phyloP scores from a whole-genome alignment of 37 sponge, comb jelly and placozoan species.

The Crambe crambe region DNA sequence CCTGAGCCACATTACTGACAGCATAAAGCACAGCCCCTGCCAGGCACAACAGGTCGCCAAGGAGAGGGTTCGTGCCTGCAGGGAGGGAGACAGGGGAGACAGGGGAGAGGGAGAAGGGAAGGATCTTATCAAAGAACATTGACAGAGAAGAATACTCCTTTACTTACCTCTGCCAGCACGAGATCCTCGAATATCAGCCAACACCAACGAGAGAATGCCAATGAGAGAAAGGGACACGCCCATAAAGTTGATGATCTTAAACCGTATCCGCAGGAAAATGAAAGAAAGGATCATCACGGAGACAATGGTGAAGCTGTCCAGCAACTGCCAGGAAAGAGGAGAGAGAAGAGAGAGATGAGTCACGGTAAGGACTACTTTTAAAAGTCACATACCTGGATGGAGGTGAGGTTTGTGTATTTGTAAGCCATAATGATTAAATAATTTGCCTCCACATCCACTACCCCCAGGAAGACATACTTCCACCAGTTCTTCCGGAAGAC shows the following conservation, averaged over 20 bases:
- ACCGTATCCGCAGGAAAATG: slow-evolving; percentile 75
- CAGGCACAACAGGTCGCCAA: slow-evolving; percentile 79
- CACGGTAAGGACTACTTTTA: too few relatives aligned
- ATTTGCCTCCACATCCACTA: slow-evolving; percentile 84
- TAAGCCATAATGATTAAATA: slow-evolving; percentile 76
- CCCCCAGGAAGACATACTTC: slow-evolving; percentile 70
- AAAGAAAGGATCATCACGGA: slow-evolving; percentile 76
- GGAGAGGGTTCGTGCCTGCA: slow-evolving; percentile 39
- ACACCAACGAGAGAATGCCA: slow-evolving; percentile 70
- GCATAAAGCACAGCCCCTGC: slow-evolving; percentile 72
- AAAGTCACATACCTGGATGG: slow-evolving; percentile 92
- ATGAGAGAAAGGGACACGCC: slow-evolving; percentile 74
- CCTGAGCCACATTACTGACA: slow-evolving; percentile 78
- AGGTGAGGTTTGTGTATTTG: slow-evolving; percentile 87
- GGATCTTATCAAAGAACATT: background rate
- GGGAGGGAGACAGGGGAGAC: background rate
- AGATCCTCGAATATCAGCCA: slow-evolving; percentile 57
- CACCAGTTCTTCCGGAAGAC: slow-evolving; percentile 71
- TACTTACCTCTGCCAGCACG: slow-evolving; percentile 27
- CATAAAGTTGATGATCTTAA: slow-evolving; percentile 67
- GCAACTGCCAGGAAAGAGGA: slow-evolving; percentile 61
- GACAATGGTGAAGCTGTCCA: slow-evolving; percentile 76
- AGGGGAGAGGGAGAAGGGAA: background rate
- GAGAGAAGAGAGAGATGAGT: too few relatives aligned
- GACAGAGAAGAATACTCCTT: slow-evolving; percentile 1